Evolutionary conservation across 2,797 vertebrate genomes (phyloP), one percentile per base, ranked within the genome.

Genomic region (Oreochromis mossambicus): DNA sequence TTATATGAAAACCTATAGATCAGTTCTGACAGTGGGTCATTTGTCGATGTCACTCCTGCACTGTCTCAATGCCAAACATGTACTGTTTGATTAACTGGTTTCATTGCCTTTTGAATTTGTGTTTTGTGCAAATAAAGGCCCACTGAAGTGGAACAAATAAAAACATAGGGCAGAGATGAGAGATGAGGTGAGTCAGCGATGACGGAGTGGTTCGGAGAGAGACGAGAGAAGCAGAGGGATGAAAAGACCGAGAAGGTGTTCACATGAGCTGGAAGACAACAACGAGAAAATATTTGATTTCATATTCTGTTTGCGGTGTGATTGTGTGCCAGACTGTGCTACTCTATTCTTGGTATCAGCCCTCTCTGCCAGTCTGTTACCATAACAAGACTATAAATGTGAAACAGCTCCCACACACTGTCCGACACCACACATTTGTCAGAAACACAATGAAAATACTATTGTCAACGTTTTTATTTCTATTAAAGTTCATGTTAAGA

Each of bases 381-480:
- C 89, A 90, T 87, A 92, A 93, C 79, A 58, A 87, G 77, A 79
- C 87, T 86, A 78, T 77, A 86, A 92, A 92, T 91, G 86, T 78
- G 61, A 78, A 87, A 36, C 54, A 55, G 78, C 85, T 87, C 87
- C 89, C 84, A 92, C 91, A 85, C 85, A 89, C 66, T 82, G 81
- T 73, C 81, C 50, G 2, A 70, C 79, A 63, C 81, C 29, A 84
- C 81, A 80, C 46, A 83, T 77, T 55, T 75, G 36, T 70, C 61
- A 73, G 55, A 83, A 38, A 66, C 75, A 29, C 34, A 38, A 56
- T 73, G 21, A 78, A 85, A 87, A 88, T 76, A 82, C 56, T 15
- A 77, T 54, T 68, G 21, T 50, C 10, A 24, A 29, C 8, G 13
- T 68, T 38, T 0, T 38, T 51, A 75, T 13, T 75, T 50, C 26